Conservation (phyloP, 2,888 invertebrate genomes). For the Xestoiulus laeticollis region DNA sequence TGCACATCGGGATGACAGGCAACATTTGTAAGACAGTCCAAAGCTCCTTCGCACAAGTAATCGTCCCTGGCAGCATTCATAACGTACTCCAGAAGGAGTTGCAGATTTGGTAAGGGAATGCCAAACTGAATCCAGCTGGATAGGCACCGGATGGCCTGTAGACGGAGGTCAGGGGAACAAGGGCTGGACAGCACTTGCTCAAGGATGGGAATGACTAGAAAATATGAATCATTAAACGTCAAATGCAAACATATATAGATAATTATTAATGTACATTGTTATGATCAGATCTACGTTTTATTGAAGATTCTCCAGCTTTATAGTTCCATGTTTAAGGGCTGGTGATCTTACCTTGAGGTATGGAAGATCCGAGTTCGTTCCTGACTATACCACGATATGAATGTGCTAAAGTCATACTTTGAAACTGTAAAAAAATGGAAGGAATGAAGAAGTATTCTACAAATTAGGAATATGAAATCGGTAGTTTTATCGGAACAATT, state of each 20-base stretch:
- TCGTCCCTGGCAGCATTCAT: conserved; percentile 62
- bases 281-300: not conserved
- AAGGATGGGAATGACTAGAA: conserved; percentile 62
- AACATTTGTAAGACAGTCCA: conserved; percentile 72
- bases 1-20: conserved; percentile 72
- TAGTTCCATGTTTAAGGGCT: not conserved
- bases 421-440: conserved; percentile 58
- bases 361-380: conserved; percentile 56
- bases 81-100: conserved; percentile 61
- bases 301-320: not conserved
- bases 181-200: conserved; percentile 58
- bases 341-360: conserved; percentile 45
- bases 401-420: conserved; percentile 56
- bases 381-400: conserved; percentile 56
- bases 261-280: not conserved
- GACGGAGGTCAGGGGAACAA: conserved; percentile 56
- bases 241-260: not conserved
- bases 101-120: conserved; percentile 65
- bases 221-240: not conserved
- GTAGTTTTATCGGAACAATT: not conserved
- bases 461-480: not conserved
- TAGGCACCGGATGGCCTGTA: conserved; percentile 63
- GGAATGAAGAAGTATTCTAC: conserved; percentile 53
- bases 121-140: conserved; percentile 73
- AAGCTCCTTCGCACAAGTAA: conserved; percentile 69